A percentile compares a stretch with the other conserved stretches of the same genome.
Evolutionary conservation across 2,797 vertebrate species (phyloP).

Genomic region (Parauchenoglanis punctatus): DNA sequence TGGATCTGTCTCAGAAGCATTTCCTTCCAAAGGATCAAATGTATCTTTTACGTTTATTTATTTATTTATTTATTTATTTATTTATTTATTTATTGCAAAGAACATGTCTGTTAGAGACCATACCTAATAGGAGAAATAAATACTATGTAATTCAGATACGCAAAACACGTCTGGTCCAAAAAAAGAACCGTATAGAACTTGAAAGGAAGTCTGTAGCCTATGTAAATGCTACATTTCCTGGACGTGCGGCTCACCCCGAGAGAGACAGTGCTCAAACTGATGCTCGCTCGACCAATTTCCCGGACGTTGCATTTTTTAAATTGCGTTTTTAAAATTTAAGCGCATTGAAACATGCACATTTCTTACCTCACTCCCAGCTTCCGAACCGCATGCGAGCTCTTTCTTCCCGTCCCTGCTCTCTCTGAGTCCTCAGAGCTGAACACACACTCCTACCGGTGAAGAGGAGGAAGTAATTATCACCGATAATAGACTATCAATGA

Average conservation of each 20-base stretch:
- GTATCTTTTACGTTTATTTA: too few species aligned
- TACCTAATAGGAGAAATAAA: too few species aligned
- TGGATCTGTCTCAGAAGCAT: not conserved
- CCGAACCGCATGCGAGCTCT: constrained; percentile 37
- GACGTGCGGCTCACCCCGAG: not conserved
- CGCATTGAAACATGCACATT: not conserved
- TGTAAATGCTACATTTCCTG: not conserved
- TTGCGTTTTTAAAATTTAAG: not conserved
- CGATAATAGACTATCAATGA: constrained; percentile 70
- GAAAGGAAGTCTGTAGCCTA: not conserved
- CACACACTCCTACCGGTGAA: constrained; percentile 59
- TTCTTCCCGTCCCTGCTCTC: constrained; percentile 66
- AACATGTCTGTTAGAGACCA: not conserved
- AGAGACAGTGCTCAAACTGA: not conserved
- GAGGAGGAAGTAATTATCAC: constrained; percentile 65
- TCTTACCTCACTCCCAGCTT: constrained; percentile 54
- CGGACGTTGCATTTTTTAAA: not conserved
- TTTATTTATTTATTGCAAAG: not conserved
- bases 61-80: not conserved
- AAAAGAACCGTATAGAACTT: not conserved
- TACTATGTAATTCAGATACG: not conserved
- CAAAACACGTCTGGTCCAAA: not conserved
- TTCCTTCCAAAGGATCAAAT: not conserved
- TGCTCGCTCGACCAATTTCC: not conserved
- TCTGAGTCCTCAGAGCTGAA: constrained; percentile 68